Evolutionary conservation across 2,113 vertebrate genomes (phyloP).

Genomic region (Struthidea cinerea): DNA sequence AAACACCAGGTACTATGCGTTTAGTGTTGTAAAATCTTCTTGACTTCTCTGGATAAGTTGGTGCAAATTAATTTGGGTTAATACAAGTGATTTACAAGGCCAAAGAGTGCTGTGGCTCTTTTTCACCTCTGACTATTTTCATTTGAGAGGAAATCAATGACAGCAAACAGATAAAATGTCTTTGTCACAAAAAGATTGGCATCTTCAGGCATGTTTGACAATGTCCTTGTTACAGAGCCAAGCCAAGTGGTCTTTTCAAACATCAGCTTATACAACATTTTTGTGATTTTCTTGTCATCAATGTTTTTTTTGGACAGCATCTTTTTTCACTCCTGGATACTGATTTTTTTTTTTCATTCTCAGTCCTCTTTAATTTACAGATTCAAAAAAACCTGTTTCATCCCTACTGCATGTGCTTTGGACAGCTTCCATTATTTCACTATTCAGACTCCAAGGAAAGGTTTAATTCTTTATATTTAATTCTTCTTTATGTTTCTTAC

Average conservation of each 20-base stretch:
- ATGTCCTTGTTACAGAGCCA: background rate
- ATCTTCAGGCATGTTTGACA: background rate
- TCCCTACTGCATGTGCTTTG: background rate
- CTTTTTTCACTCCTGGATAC: background rate
- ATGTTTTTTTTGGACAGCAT: background rate
- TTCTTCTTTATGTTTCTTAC: background rate
- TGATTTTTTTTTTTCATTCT: background rate
- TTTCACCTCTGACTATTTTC: background rate
- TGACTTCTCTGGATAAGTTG: background rate
- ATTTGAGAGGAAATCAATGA: background rate
- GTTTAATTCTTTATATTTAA: background rate
- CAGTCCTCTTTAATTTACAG: background rate
- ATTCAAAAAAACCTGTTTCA: background rate
- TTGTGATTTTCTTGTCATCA: background rate
- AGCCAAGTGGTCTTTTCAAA: background rate
- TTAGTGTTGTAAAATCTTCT: background rate
- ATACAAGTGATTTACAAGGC: background rate
- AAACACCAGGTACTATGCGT: too few relatives aligned
- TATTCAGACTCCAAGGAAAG: background rate
- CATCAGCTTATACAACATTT: background rate
- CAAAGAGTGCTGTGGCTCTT: background rate
- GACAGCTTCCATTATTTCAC: background rate
- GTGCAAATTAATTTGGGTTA: background rate
- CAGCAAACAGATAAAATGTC: background rate
- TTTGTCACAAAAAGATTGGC: background rate